These are phyloP conservation scores for Heterotilapia buettikoferi DNA, from an alignment of 2,113 vertebrate genomes.

Conservation along the genomic window DNA sequence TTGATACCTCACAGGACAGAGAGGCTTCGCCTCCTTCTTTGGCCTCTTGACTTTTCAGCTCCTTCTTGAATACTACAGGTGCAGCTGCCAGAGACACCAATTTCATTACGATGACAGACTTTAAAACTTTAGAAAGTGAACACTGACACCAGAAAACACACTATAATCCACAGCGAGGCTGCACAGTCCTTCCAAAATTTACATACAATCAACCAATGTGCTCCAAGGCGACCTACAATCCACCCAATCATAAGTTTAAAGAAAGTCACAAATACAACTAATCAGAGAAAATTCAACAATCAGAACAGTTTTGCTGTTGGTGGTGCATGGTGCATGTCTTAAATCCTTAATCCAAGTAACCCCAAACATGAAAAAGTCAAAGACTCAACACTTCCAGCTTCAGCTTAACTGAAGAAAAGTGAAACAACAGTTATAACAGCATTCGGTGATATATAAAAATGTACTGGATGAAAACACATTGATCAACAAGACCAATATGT, in stretches of 20 bases:
- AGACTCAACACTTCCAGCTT: background rate
- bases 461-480: background rate
- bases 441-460: background rate
- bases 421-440: background rate
- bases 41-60: constrained; percentile 65
- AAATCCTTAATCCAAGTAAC: background rate
- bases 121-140: background rate
- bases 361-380: background rate
- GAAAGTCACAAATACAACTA: background rate
- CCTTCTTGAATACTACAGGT: constrained; percentile 70
- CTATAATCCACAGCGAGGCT: background rate
- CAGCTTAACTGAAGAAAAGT: background rate
- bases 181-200: background rate
- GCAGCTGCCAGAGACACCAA: constrained; percentile 59
- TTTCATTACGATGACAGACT: background rate
- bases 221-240: background rate
- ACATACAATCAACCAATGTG: background rate
- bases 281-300: background rate
- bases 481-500: background rate
- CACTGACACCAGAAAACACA: background rate
- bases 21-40: constrained; percentile 56
- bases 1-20: constrained; percentile 73
- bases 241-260: background rate
- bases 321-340: background rate
- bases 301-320: background rate